phyloP scores from a whole-genome alignment of 2,797 vertebrate genomes.

The Linurgus olivaceus region DNA sequence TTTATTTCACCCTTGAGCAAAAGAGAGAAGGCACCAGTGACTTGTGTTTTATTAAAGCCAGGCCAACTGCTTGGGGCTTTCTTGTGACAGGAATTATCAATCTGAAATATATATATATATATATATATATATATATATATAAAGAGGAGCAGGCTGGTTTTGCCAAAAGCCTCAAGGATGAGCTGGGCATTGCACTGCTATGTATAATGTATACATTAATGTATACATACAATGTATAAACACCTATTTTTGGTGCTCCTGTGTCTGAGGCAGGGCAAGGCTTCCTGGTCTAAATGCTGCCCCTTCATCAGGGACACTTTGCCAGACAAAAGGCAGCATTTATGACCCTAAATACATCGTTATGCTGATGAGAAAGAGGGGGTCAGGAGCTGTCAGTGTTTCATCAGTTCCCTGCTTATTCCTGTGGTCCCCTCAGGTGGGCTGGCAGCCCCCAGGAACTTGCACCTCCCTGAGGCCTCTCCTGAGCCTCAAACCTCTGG shows the following conservation, averaged over 20 bases:
- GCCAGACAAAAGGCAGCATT: not conserved
- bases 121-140: not conserved
- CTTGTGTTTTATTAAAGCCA: constrained; percentile 55
- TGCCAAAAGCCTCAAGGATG: not conserved
- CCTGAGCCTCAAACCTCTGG: no score
- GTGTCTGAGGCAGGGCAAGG: not conserved
- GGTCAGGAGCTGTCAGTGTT: not conserved
- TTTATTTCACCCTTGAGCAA: constrained; percentile 10
- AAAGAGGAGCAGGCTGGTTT: not conserved
- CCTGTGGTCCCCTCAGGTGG: not conserved
- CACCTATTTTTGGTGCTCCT: not conserved
- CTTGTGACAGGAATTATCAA: constrained; percentile 44
- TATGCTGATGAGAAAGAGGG: not conserved
- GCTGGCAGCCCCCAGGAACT: not conserved
- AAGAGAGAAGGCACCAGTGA: constrained; percentile 4
- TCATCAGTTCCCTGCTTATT: not conserved
- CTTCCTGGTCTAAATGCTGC: not conserved
- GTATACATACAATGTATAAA: not conserved
- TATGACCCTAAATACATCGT: fast-evolving
- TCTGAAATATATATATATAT: constrained; percentile 1
- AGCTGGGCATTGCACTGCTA: not conserved
- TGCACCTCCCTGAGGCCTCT: not conserved
- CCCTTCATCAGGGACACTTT: not conserved
- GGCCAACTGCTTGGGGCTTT: constrained; percentile 39
- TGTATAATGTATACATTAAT: not conserved